These are phyloP conservation scores for Listrodromus nycthemerus DNA, from an alignment of 2,888 invertebrate genomes.

Conservation along the genomic window DNA sequence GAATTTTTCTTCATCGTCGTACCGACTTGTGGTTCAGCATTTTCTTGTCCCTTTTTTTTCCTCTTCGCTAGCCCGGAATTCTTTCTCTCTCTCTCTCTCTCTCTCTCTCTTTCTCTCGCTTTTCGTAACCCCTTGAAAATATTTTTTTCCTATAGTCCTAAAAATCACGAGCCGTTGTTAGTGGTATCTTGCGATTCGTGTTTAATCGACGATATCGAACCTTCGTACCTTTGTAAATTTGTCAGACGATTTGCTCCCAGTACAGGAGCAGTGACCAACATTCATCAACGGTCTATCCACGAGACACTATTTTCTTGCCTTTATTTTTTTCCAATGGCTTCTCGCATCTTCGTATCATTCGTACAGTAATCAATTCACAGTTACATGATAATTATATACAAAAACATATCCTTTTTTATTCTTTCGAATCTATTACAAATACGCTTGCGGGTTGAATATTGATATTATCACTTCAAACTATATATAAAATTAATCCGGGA, in stretches of 20 bases:
- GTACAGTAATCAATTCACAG: neutral
- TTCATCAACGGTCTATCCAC: neutral
- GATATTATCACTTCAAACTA: slow-evolving; percentile 1
- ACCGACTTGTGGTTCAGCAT: neutral
- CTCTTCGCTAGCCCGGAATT: neutral
- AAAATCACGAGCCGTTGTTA: neutral
- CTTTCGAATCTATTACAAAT: slow-evolving; percentile 57
- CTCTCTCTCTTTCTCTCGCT: too few relatives aligned
- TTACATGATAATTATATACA: slow-evolving; percentile 58
- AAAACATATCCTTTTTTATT: slow-evolving; percentile 57
- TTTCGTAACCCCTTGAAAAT: too few relatives aligned
- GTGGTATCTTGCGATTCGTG: neutral
- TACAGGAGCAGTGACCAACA: neutral
- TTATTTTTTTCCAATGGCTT: neutral
- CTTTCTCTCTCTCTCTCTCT: too few relatives aligned
- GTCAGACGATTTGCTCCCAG: neutral
- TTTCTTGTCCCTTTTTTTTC: neutral
- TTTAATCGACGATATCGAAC: neutral
- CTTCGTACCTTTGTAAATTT: slow-evolving; percentile 5
- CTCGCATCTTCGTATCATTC: neutral
- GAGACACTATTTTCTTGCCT: neutral
- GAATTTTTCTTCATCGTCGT: neutral
- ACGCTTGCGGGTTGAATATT: slow-evolving; percentile 33
- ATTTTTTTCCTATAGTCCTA: neutral
- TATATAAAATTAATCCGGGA: slow-evolving; percentile 24